A percentile compares a stretch with the other conserved stretches of the same genome.
phyloP scores from a whole-genome alignment of 37 sponge, comb jelly and placozoan species.

The Dysidea cf. avara region DNA sequence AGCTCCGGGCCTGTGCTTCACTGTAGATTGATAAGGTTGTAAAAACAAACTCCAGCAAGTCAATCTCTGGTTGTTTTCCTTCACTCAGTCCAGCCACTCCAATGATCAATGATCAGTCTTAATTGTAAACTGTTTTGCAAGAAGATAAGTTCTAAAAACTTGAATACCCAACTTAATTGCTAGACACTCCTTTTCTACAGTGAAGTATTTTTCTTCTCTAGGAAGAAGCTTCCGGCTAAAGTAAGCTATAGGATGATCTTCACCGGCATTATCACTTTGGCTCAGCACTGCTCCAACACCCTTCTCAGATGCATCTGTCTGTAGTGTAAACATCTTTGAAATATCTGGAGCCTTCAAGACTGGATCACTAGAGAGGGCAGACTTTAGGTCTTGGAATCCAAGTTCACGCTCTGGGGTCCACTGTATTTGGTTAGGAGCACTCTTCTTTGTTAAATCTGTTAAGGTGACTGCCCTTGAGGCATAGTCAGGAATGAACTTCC shows the following conservation, averaged over 20 bases:
- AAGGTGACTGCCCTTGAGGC: slow-evolving; percentile 18
- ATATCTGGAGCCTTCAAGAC: slow-evolving; percentile 31
- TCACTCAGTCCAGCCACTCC: slow-evolving; percentile 50
- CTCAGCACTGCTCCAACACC: no score
- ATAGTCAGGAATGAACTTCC: slow-evolving; percentile 31
- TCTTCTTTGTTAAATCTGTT: slow-evolving; percentile 33
- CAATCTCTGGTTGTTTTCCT: slow-evolving; percentile 29
- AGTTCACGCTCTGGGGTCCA: slow-evolving; percentile 34
- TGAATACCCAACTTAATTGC: slow-evolving; percentile 42
- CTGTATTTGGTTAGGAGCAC: not conserved
- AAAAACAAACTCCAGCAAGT: slow-evolving; percentile 31
- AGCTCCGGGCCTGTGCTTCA: not conserved
- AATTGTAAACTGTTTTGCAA: slow-evolving; percentile 25
- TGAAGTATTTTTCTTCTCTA: slow-evolving; percentile 32
- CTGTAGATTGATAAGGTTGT: slow-evolving; percentile 23
- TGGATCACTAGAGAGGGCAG: not conserved
- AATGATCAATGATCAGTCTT: slow-evolving; percentile 44
- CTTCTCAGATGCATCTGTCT: slow-evolving; percentile 56
- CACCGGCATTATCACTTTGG: slow-evolving; percentile 22
- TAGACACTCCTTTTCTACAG: slow-evolving; percentile 60
- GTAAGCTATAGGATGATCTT: slow-evolving; percentile 52
- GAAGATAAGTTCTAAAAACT: slow-evolving; percentile 43
- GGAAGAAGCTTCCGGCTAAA: slow-evolving; percentile 41
- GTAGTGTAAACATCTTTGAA: slow-evolving; percentile 18
- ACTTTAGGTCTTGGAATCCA: slow-evolving; percentile 29